Conservation (phyloP, 2,113 vertebrate genomes). For the Promerops cafer region DNA sequence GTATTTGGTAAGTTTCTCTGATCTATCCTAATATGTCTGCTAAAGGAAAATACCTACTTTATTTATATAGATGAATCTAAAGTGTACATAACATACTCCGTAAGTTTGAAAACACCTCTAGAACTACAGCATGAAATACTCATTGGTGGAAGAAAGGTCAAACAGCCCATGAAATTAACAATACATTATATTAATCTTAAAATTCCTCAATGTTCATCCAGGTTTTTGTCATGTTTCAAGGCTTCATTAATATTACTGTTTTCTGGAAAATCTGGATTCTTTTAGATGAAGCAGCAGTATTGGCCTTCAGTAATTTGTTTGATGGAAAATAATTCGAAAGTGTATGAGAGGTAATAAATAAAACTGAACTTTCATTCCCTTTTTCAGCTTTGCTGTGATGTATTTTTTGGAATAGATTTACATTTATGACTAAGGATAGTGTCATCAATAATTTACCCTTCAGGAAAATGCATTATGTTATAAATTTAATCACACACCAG, state of each 20-base stretch:
- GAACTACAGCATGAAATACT: not conserved
- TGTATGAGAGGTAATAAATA: not conserved
- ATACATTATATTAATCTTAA: not conserved
- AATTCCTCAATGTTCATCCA: not conserved
- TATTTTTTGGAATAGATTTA: slow-evolving; percentile 38
- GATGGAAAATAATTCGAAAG: not conserved
- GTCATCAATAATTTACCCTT: slow-evolving; percentile 17
- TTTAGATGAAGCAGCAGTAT: not conserved
- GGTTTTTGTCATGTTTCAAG: not conserved
- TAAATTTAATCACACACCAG: not conserved
- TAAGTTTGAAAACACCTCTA: not conserved
- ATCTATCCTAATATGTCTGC: not conserved
- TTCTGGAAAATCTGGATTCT: not conserved
- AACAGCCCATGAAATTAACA: not conserved
- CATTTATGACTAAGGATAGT: slow-evolving; percentile 21
- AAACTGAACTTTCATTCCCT: not conserved
- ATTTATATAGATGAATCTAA: not conserved
- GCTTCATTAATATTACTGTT: not conserved
- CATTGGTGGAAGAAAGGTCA: not conserved
- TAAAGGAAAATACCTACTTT: not conserved
- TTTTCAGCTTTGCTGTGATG: not conserved
- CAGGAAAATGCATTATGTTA: slow-evolving; percentile 9
- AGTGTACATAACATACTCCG: fast-evolving
- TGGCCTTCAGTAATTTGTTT: not conserved
- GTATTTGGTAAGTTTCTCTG: not conserved